phyloP scores from a whole-genome alignment of 2,113 vertebrate genomes.

The Cyprinus carpio region DNA sequence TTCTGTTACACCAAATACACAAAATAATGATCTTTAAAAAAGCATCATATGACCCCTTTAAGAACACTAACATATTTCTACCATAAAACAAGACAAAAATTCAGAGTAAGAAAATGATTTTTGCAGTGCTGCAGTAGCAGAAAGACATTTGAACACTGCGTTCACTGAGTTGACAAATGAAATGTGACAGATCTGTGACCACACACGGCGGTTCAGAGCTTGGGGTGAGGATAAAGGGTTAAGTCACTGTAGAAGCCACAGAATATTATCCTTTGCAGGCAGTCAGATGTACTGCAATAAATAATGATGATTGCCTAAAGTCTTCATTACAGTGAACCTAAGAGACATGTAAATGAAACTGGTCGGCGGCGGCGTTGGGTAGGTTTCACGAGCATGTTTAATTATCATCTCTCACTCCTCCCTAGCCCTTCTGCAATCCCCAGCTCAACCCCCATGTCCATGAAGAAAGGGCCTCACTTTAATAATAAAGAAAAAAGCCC shows the following conservation, averaged over 20 bases:
- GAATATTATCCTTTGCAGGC: not conserved
- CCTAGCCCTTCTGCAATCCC: slow-evolving; percentile 46
- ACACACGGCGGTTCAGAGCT: not conserved
- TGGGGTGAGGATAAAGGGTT: not conserved
- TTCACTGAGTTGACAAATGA: slow-evolving; percentile 21
- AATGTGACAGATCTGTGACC: slow-evolving; percentile 21
- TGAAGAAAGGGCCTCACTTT: slow-evolving; percentile 53
- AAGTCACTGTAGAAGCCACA: not conserved
- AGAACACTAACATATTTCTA: not conserved
- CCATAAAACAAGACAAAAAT: not conserved
- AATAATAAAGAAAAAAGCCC: slow-evolving; percentile 58
- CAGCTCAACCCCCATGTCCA: slow-evolving; percentile 57
- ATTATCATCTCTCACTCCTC: slow-evolving; percentile 62
- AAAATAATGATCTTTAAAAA: too few species aligned
- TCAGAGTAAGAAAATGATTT: not conserved
- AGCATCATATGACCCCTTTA: too few species aligned
- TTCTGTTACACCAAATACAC: too few species aligned
- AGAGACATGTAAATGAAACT: slow-evolving; percentile 63
- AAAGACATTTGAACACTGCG: not conserved
- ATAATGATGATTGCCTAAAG: slow-evolving; percentile 65
- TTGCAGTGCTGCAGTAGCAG: not conserved
- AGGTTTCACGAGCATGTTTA: slow-evolving; percentile 68
- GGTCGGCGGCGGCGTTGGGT: slow-evolving; percentile 60
- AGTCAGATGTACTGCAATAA: slow-evolving; percentile 60
- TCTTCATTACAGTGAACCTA: slow-evolving; percentile 69